Conservation (phyloP, 2,797 vertebrate species). For the Echiichthys vipera region DNA sequence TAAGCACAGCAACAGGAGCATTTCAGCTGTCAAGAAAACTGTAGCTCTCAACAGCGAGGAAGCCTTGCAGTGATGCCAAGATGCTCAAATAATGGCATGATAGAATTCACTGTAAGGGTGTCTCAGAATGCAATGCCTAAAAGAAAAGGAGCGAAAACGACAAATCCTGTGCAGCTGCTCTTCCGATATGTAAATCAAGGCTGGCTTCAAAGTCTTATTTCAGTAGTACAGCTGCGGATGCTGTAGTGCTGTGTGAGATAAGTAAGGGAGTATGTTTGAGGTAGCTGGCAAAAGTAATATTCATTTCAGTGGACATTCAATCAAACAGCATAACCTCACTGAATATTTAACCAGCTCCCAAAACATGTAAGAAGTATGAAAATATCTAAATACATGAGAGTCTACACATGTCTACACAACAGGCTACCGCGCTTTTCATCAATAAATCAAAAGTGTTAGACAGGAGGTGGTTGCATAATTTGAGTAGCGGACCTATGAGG, state of each 20-base stretch:
- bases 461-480: constrained; percentile 69
- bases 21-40: constrained; percentile 68
- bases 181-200: constrained; percentile 74
- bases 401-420: constrained; percentile 61
- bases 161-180: constrained; percentile 74
- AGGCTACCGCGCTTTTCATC: constrained; percentile 70
- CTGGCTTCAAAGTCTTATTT: constrained; percentile 66
- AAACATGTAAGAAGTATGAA: constrained; percentile 20
- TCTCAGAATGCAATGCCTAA: constrained; percentile 60
- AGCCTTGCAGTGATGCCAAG: constrained; percentile 66
- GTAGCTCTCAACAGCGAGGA: constrained; percentile 49
- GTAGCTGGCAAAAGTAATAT: constrained; percentile 55
- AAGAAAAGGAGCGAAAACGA: constrained; percentile 63
- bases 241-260: constrained; percentile 42
- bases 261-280: constrained; percentile 43
- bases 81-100: constrained; percentile 60
- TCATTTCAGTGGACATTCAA: constrained; percentile 59
- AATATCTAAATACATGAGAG: constrained; percentile 44
- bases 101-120: constrained; percentile 59
- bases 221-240: constrained; percentile 64
- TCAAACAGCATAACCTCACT: constrained; percentile 37
- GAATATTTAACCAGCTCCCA: constrained; percentile 26
- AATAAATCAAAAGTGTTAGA: constrained; percentile 71
- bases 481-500: constrained; percentile 69
- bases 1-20: constrained; percentile 47